phyloP scores from a whole-genome alignment of 2,888 invertebrate genomes.

The Gisinianus flammeolus region DNA sequence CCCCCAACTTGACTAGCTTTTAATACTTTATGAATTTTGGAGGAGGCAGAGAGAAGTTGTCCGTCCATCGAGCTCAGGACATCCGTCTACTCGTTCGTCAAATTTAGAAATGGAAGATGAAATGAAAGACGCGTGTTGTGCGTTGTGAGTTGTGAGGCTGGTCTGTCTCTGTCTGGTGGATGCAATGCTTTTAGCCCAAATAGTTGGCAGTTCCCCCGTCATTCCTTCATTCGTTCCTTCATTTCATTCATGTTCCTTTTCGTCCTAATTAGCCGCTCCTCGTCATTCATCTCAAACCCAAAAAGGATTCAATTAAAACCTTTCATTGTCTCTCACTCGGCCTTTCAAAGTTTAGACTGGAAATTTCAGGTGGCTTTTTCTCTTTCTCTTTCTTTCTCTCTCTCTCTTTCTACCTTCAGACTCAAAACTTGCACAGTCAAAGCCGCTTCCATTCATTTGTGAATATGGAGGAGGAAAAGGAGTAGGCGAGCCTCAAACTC shows the following conservation, averaged over 20 bases:
- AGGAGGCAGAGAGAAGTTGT: not conserved
- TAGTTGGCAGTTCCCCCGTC: not conserved
- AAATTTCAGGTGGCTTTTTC: not conserved
- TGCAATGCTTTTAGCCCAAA: not conserved
- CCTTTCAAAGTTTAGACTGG: not conserved
- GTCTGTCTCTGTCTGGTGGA: too few species aligned
- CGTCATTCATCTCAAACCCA: not conserved
- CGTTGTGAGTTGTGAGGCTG: too few species aligned
- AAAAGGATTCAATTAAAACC: slow-evolving; percentile 11
- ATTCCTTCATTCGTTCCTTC: not conserved
- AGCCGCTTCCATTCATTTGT: not conserved
- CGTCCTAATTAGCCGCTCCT: too few species aligned
- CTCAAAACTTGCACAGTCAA: not conserved
- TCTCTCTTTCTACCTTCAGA: not conserved
- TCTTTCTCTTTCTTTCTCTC: not conserved
- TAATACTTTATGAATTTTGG: not conserved
- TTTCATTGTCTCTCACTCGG: not conserved
- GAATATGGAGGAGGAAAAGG: too few species aligned
- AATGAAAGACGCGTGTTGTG: not conserved
- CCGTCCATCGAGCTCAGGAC: too few species aligned
- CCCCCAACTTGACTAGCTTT: not conserved
- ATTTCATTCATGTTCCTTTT: too few species aligned
- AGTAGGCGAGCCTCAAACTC: not conserved
- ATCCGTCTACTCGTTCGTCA: too few species aligned
- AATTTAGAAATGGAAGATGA: not conserved